These are phyloP conservation scores for Tonatia bakeri DNA, from an alignment of 2,113 vertebrate genomes.

Conservation along the genomic window DNA sequence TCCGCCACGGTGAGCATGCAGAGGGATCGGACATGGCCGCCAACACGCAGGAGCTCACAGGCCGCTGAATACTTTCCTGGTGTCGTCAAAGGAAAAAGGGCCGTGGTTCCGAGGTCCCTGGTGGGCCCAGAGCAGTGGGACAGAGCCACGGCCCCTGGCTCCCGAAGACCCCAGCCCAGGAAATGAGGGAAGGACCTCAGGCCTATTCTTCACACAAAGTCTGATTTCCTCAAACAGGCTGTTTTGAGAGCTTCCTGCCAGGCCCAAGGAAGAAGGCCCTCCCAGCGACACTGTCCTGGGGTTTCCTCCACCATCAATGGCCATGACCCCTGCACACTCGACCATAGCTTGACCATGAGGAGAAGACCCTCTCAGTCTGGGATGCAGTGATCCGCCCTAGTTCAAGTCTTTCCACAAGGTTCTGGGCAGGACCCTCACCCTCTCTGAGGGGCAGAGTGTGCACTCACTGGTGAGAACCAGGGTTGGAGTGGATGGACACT, in stretches of 20 bases:
- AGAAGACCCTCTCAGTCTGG: neutral
- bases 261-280: neutral
- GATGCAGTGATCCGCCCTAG: neutral
- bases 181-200: neutral
- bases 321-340: fast-evolving
- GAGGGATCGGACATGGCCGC: fast-evolving
- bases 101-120: neutral
- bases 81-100: neutral
- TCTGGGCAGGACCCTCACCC: neutral
- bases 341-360: neutral
- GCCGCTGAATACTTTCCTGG: neutral
- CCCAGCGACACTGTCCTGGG: neutral
- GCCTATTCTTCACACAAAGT: too few relatives aligned
- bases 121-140: neutral
- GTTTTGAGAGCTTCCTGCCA: neutral
- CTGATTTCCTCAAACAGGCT: neutral
- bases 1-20: neutral
- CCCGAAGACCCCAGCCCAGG: neutral
- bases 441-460: neutral
- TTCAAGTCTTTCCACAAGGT: neutral
- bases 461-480: fast-evolving
- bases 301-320: neutral
- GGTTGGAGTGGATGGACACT: neutral
- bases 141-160: neutral
- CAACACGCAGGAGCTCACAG: neutral